These are phyloP conservation scores for Pterophyllum scalare DNA, from an alignment of 2,113 vertebrate species.

Conservation along the genomic window DNA sequence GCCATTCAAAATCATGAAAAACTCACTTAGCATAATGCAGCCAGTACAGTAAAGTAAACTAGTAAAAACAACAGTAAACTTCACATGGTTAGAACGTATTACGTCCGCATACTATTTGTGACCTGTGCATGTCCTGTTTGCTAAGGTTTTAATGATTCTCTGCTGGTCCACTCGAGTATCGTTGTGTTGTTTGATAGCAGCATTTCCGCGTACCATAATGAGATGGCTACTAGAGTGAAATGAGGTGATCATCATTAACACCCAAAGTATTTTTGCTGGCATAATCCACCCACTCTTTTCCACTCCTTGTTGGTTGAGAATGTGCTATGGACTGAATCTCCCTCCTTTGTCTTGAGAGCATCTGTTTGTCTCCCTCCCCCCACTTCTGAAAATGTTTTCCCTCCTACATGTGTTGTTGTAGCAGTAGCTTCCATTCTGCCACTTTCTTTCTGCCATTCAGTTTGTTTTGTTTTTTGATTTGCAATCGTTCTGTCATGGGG, in stretches of 20 bases:
- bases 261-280: conserved; percentile 20
- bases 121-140: conserved; percentile 59
- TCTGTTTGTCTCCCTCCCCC: conserved; percentile 76
- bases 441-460: conserved; percentile 67
- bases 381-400: conserved; percentile 61
- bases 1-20: not conserved
- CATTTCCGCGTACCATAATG: conserved; percentile 27
- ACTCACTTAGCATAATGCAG: not conserved
- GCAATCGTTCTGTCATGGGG: conserved; percentile 64
- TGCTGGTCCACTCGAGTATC: not conserved
- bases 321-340: conserved; percentile 82
- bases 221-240: conserved; percentile 42
- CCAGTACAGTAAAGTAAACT: too few relatives aligned
- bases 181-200: conserved; percentile 12
- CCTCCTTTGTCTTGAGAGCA: conserved; percentile 82
- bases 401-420: conserved; percentile 75
- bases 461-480: conserved; percentile 63
- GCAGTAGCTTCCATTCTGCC: conserved; percentile 76
- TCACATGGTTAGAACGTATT: not conserved
- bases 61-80: not conserved
- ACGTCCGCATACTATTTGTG: not conserved
- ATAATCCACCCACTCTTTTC: conserved; percentile 74
- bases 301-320: conserved; percentile 72
- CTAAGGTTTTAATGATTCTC: conserved; percentile 37
- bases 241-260: conserved; percentile 50